Evolutionary conservation across 2,888 invertebrate genomes (phyloP), one percentile per base, ranked within the genome.

Genomic region (Lithophane leautieri): DNA sequence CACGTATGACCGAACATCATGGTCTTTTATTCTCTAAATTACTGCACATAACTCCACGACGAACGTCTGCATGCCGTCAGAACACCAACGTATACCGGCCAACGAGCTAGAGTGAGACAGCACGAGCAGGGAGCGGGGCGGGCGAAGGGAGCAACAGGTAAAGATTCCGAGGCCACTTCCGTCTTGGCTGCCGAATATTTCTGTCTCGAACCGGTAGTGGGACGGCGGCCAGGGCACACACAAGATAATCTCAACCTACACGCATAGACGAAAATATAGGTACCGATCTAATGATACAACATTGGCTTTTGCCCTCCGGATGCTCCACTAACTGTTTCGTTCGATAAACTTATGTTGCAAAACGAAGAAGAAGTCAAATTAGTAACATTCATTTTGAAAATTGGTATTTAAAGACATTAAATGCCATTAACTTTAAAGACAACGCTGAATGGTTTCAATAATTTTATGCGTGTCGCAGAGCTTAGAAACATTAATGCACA

Each of bases 111-210:
- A 95, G 92, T 83, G 96, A 94, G 96, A 96, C 84, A 79, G 89
- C 87, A 87, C 86, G 88, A 91, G 90, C 89, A 88, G 91, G 92
- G 93, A 92, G 91, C 91, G 92, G 94, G 90, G 92, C 94, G 95
- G 94, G 95, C 92, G 95, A 95, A 96, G 95, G 96, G 96, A 96
- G 96, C 96, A 96, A 96, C 96, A 96, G 96, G 96, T 96, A 96
- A 96, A 96, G 96, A 96, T 96, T 96, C 96, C 96, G 96, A 96
- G 96, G 96, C 95, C 96, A 96, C 96, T 96, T 96, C 96, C 96
- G 96, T 96, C 96, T 96, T 96, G 94, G 96, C 96, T 95, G 96
- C 96, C 96, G 96, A 96, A 96, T 96, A 96, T 96, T 96, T 96
- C 95, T 96, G 96, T 96, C 95, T 95, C 94, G 94, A 96, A 96